Evolutionary conservation across 1,140 invertebrate species (phyloP).

Genomic region (Heliothis virescens): DNA sequence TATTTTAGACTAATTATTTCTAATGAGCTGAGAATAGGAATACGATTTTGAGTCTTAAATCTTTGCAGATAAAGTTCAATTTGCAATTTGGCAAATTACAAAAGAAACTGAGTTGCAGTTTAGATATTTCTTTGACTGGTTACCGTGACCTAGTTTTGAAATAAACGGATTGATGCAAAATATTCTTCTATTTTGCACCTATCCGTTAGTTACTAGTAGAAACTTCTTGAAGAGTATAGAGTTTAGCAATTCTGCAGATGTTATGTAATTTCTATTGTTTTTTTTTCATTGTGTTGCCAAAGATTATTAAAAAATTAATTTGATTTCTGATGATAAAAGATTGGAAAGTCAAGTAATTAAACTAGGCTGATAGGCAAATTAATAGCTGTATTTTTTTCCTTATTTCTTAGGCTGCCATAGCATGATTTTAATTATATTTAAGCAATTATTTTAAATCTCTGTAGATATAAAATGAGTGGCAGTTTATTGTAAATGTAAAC

Average conservation of each 20-base stretch:
- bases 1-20: neutral
- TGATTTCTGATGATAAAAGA: too few relatives aligned
- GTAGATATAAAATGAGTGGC: too few relatives aligned
- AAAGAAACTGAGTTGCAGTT: neutral
- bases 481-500: too few relatives aligned
- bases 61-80: neutral
- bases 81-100: neutral
- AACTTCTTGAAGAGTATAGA: neutral
- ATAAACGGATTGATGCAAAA: neutral
- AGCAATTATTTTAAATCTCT: too few relatives aligned
- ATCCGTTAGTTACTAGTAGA: neutral
- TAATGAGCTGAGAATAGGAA: neutral
- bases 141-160: conserved; percentile 16
- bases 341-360: too few relatives aligned
- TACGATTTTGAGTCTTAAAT: conserved; percentile 15
- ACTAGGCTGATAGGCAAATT: too few relatives aligned
- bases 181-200: neutral
- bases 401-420: too few relatives aligned
- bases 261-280: conserved; percentile 2
- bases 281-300: too few relatives aligned
- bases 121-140: conserved; percentile 4
- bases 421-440: too few relatives aligned
- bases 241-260: neutral
- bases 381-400: too few relatives aligned
- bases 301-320: too few relatives aligned